Conservation (phyloP, 1,140 invertebrate genomes). For the Bombus ignitus region DNA sequence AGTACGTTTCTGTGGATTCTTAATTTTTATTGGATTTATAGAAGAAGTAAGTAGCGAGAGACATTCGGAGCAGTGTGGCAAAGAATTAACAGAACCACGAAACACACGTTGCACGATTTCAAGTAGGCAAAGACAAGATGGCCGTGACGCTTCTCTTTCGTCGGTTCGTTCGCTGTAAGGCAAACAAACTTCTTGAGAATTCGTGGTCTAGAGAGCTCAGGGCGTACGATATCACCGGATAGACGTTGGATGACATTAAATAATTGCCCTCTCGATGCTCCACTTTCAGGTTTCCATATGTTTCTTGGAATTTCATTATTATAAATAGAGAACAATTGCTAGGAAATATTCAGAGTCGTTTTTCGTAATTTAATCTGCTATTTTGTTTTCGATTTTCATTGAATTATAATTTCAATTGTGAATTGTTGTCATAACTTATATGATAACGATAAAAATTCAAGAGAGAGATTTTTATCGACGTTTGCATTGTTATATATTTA, state of each 20-base stretch:
- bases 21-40: not conserved
- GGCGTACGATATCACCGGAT: conserved; percentile 34
- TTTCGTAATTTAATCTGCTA: not conserved
- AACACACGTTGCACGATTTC: conserved; percentile 40
- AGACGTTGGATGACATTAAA: conserved; percentile 49
- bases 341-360: not conserved
- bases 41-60: not conserved
- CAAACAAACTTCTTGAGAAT: conserved; percentile 77
- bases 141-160: conserved; percentile 75
- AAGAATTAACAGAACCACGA: conserved; percentile 12
- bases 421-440: not conserved
- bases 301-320: conserved; percentile 21
- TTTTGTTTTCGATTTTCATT: not conserved
- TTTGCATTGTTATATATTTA: not conserved
- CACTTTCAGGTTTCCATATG: conserved; percentile 34
- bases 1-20: not conserved
- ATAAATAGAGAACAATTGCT: not conserved
- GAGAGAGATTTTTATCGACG: not conserved
- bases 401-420: not conserved
- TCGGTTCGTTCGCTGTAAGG: conserved; percentile 72
- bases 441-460: not conserved
- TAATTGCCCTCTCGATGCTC: conserved; percentile 46
- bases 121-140: conserved; percentile 71
- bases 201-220: conserved; percentile 63
- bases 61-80: not conserved